These are phyloP conservation scores for Bothrops alternatus DNA, from an alignment of 2,797 vertebrate species.

Conservation along the genomic window DNA sequence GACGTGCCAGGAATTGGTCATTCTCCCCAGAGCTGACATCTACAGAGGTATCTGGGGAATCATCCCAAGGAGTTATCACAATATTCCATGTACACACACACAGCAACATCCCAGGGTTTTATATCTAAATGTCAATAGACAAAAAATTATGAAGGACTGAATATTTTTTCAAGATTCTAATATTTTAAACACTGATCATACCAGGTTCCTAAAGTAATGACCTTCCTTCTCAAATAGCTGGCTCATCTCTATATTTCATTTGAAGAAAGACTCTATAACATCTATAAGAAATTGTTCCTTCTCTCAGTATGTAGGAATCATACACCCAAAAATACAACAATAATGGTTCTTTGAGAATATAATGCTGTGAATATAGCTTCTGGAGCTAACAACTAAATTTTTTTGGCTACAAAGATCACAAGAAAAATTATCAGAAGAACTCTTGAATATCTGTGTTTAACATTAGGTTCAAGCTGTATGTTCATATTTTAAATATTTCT, in stretches of 20 bases:
- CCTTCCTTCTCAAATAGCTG: slow-evolving; percentile 57
- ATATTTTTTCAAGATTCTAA: not conserved
- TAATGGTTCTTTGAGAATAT: slow-evolving; percentile 7
- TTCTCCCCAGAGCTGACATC: too few species aligned
- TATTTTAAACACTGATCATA: not conserved
- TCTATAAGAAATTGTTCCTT: slow-evolving; percentile 44
- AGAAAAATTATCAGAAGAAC: not conserved
- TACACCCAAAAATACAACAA: not conserved
- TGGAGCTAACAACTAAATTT: not conserved
- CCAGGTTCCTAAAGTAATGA: slow-evolving; percentile 56
- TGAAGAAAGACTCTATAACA: slow-evolving; percentile 58
- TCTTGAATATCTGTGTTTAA: not conserved
- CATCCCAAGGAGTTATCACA: too few species aligned
- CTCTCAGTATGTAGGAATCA: slow-evolving; percentile 11
- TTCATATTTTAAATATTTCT: not conserved
- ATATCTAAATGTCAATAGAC: not conserved
- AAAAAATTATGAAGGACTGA: not conserved
- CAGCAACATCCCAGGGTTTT: not conserved
- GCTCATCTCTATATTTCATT: slow-evolving; percentile 56
- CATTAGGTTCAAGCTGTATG: slow-evolving; percentile 12
- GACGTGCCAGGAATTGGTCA: too few species aligned
- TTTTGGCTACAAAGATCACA: not conserved
- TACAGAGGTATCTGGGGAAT: too few species aligned
- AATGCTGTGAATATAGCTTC: slow-evolving; percentile 18
- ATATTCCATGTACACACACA: not conserved